A percentile compares a stretch with the other conserved stretches of the same genome.
These are phyloP conservation scores for Thaleichthys pacificus DNA, from an alignment of 2,797 vertebrate species.

Conservation along the genomic window DNA sequence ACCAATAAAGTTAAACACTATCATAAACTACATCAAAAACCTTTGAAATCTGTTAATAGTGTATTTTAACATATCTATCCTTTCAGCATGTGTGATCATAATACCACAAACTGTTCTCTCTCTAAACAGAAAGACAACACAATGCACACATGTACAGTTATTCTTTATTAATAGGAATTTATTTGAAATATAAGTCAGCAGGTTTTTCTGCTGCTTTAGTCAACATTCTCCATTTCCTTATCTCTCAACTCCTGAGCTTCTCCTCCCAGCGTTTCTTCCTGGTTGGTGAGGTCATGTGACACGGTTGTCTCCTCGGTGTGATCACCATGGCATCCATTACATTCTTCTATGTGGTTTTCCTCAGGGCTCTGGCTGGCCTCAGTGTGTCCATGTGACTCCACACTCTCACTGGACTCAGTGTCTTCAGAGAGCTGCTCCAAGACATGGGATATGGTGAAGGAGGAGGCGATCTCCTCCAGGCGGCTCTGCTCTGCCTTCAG, in stretches of 20 bases:
- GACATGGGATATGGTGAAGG: constrained; percentile 78
- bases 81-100: neutral
- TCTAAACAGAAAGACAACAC: constrained; percentile 37
- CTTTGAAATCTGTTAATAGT: neutral
- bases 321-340: constrained; percentile 4
- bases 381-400: constrained; percentile 53
- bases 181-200: constrained; percentile 24
- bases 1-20: no score
- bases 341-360: constrained; percentile 41
- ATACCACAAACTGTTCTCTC: neutral
- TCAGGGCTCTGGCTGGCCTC: constrained; percentile 40
- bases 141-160: constrained; percentile 37
- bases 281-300: constrained; percentile 7
- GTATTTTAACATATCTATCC: neutral
- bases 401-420: neutral
- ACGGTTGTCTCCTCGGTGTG: constrained; percentile 8
- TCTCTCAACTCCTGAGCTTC: constrained; percentile 63
- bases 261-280: constrained; percentile 41
- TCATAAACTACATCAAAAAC: neutral
- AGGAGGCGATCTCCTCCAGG: constrained; percentile 77
- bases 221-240: constrained; percentile 73
- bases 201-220: constrained; percentile 54
- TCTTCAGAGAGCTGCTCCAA: constrained; percentile 32
- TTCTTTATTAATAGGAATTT: constrained; percentile 55
- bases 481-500: constrained; percentile 65